phyloP scores from a whole-genome alignment of 1,140 invertebrate species.

The Drosophila trapezifrons region DNA sequence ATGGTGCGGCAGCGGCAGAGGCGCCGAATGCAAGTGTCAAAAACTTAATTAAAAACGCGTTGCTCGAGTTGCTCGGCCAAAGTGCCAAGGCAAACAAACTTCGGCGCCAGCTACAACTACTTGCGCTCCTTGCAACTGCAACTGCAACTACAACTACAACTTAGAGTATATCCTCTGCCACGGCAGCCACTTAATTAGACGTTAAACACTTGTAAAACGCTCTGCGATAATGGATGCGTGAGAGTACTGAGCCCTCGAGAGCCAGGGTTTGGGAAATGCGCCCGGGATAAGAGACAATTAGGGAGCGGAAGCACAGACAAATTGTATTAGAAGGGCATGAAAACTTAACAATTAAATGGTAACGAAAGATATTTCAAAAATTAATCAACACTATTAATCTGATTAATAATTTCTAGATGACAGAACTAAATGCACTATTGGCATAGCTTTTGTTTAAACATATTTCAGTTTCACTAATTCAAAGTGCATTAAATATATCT shows the following conservation, averaged over 20 bases:
- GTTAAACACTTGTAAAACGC: slow-evolving; percentile 81
- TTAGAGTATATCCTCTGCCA: slow-evolving; percentile 52
- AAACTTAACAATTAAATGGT: background rate
- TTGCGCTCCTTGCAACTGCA: slow-evolving; percentile 44
- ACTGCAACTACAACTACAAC: slow-evolving; percentile 12
- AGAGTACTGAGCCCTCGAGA: slow-evolving; percentile 28
- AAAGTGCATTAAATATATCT: background rate
- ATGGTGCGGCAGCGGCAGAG: slow-evolving; percentile 23
- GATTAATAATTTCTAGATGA: no score
- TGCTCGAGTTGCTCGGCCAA: slow-evolving; percentile 55
- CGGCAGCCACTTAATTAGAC: slow-evolving; percentile 79
- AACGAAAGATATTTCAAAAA: background rate
- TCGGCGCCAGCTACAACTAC: slow-evolving; percentile 32
- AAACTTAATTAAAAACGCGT: slow-evolving; percentile 80
- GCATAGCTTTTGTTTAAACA: no score
- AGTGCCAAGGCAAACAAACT: slow-evolving; percentile 59
- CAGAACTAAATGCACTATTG: no score
- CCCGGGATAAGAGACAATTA: slow-evolving; percentile 22
- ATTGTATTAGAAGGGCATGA: background rate
- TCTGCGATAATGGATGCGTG: slow-evolving; percentile 75
- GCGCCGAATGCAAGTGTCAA: slow-evolving; percentile 73
- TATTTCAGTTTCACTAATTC: no score
- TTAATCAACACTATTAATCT: background rate
- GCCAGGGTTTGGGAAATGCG: slow-evolving; percentile 25
- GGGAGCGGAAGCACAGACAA: slow-evolving; percentile 7